Evolutionary conservation across 30 jellyfish, hydroid and myxozoan species (phyloP), one percentile per base, ranked within the genome.

Genomic region (Pseudorhiza aurosa): DNA sequence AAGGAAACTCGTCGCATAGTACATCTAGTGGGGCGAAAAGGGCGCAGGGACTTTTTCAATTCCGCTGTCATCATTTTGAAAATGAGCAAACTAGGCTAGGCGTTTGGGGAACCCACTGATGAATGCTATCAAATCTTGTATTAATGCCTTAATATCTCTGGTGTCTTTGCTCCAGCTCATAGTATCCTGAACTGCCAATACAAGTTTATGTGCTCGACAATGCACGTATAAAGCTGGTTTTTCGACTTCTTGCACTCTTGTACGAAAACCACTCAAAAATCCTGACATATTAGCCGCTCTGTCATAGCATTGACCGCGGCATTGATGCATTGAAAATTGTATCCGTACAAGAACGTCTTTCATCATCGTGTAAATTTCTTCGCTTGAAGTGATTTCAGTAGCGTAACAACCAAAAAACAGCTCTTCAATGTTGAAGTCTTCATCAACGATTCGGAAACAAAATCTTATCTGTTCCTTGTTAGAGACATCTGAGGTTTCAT

Each of bases 61-160:
- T 55, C 12, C 59, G 67, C 81, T 42, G 26, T 45, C 40, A 46
- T 60, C 89, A 77, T 77, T 46, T 77, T 37, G 56, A 49, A 77
- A 60, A 60, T 27, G 71, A 24, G 72, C 45, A 36, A 58, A 60
- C 83, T 83, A 58, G 83, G 89, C 72, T 50, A 58, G 35, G 68
- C 82, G 65, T 77, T 77, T 60, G 49, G 58, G 80, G 71, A 83
- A 77, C 40, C 89, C 81, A 62, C 82, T 64, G 43, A 75, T 75
- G 88, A 75, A 75, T 56, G 78, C 88, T 75, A 46, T 77, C 81
- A 77, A 45, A 27, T 77, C 89, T 62, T 77, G 89, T 58, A 77
- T 45, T 26, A 77, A 62, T 42, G 67, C 83, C 89, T 55, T 33
- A 25, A 75, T 45, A 58, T 75, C 81, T 75, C 88, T 56, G 81